These are phyloP conservation scores for Carcharodon carcharias DNA, from an alignment of 2,797 vertebrate genomes.

Conservation along the genomic window DNA sequence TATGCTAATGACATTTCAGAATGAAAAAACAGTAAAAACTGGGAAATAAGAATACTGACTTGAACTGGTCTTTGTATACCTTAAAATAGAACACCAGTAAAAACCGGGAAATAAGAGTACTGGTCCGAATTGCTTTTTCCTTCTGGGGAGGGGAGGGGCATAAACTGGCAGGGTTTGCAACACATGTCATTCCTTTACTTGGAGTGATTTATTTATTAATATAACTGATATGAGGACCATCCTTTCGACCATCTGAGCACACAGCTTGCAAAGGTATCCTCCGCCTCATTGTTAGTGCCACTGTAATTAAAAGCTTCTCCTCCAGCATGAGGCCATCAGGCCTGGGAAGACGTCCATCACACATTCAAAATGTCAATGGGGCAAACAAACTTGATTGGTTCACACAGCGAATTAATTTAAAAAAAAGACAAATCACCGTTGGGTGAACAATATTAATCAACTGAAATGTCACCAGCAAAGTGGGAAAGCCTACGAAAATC, in stretches of 20 bases:
- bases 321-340: not conserved
- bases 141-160: not conserved
- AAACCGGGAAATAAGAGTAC: too few species aligned
- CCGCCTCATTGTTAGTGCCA: not conserved
- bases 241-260: not conserved
- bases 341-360: not conserved
- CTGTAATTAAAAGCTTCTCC: not conserved
- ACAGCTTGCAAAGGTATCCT: not conserved
- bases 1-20: not conserved
- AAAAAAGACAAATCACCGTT: not conserved
- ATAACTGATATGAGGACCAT: not conserved
- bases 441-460: not conserved
- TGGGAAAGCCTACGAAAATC: not conserved
- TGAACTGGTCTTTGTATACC: too few species aligned
- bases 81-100: too few species aligned
- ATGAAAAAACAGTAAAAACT: too few species aligned
- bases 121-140: too few species aligned
- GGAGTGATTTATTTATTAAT: not conserved
- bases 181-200: not conserved
- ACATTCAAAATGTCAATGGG: not conserved
- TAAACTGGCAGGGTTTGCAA: not conserved
- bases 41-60: too few species aligned
- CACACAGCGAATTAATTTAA: not conserved
- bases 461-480: not conserved
- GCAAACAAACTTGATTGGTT: not conserved